Conservation (phyloP, 2,797 vertebrate species). For the Karalla daura region DNA sequence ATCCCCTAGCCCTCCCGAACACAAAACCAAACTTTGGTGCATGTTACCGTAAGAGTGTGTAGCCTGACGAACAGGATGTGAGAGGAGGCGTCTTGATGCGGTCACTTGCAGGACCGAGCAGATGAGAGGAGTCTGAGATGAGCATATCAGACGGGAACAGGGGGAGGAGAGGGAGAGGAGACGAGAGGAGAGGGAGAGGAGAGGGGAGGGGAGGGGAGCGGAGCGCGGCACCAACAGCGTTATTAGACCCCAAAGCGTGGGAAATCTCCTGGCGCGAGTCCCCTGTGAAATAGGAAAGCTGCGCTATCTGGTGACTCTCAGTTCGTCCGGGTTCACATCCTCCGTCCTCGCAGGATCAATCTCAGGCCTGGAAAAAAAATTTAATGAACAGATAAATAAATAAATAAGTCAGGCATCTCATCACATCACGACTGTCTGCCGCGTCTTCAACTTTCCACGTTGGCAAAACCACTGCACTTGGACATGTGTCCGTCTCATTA, state of each 20-base stretch:
- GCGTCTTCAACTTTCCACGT: background rate
- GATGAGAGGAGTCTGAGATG: background rate
- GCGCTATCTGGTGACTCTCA: constrained; percentile 71
- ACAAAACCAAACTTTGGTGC: background rate
- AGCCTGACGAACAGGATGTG: background rate
- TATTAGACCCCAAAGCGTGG: constrained; percentile 78
- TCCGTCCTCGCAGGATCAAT: constrained; percentile 48
- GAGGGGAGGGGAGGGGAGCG: constrained; percentile 10
- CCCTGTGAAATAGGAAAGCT: constrained; percentile 75
- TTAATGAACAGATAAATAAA: too few relatives aligned
- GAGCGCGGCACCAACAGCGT: constrained; percentile 21
- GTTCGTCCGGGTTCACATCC: constrained; percentile 70
- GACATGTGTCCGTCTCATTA: background rate
- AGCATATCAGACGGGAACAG: background rate
- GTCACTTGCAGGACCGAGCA: too few relatives aligned
- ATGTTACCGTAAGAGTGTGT: constrained; percentile 14
- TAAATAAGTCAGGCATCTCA: constrained; percentile 10
- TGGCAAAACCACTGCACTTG: background rate
- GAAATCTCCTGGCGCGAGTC: constrained; percentile 74
- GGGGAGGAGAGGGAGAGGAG: background rate
- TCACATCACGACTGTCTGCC: background rate
- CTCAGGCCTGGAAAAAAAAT: constrained; percentile 6
- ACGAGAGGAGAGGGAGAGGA: constrained; percentile 17
- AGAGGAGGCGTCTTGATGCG: background rate
- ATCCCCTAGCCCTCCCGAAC: background rate